Base-by-base conservation (phyloP, 1,140 invertebrate species). In the Nixonia krombeini region DNA sequence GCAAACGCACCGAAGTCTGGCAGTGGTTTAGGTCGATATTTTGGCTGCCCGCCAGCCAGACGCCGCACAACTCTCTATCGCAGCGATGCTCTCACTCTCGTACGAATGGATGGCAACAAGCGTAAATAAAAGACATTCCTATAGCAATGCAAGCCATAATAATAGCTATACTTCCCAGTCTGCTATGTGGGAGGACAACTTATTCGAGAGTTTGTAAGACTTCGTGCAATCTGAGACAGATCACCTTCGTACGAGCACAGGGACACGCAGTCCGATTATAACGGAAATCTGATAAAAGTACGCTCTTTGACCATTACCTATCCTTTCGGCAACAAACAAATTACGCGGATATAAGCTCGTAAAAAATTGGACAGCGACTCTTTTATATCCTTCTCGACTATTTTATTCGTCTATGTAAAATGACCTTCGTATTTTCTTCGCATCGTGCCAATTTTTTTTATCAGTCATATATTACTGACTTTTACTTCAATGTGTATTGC, bases 21-120 rank as follows among this genome's bases (percentile, higher is more conserved):
- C 58, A 67, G 72, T 68, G 67, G 70, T 73, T 66, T 63, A 70
- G 70, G 71, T 75, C 71, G 68, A 75, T 75, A 73, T 67, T 73
- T 71, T 75, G 73, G 71, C 63, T 41, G 56, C 33, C 57, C 62
- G 73, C 71, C 71, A 75, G 62, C 56, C 71, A 73, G 71, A 73
- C 73, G 73, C 73, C 59, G 44, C 42, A 46, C 56, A 45, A 38
- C 53, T 65, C 52, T 56, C 49, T 52, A 63, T 56, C 55, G 51
- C 50, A 50, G 28, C 46, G 26, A 37, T 37, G 45, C 55, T 69
- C 65, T 69, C 65, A 21, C 67, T 70, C 55, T 70, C 59, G 38
- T 59, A 58, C 53, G 50, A 63, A 69, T 69, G 59, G 59, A 70
- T 44, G 59, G 49, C 67, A 58, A 59, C 61, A 61, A 70, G 52